Conservation (phyloP, 1,140 invertebrate genomes). For the Diorhabda sublineata region DNA sequence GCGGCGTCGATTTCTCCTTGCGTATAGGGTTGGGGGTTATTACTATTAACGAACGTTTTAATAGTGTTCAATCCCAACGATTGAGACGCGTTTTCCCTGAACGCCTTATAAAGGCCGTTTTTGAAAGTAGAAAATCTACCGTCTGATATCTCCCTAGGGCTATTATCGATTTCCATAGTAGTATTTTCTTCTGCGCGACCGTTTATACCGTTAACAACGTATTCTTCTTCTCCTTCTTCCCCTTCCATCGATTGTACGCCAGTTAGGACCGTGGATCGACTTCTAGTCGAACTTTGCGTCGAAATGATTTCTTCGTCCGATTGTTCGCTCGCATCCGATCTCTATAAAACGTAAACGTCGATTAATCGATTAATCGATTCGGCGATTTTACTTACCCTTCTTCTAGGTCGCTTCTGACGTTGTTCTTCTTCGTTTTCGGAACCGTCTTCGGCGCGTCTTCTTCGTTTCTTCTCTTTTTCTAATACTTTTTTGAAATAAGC, state of each 20-base stretch:
- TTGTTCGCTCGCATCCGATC: slow-evolving; percentile 19
- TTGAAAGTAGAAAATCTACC: slow-evolving; percentile 58
- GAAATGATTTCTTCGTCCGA: slow-evolving; percentile 27
- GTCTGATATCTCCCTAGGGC: slow-evolving; percentile 38
- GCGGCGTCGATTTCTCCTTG: slow-evolving; percentile 72
- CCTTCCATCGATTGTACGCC: slow-evolving; percentile 8
- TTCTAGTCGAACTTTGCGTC: slow-evolving; percentile 31
- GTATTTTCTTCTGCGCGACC: slow-evolving; percentile 18
- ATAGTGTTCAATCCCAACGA: slow-evolving; percentile 60
- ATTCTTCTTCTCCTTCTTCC: slow-evolving; percentile 18
- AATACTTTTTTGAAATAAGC: slow-evolving; percentile 97
- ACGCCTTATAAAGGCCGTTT: slow-evolving; percentile 59
- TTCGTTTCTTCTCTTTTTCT: slow-evolving; percentile 70
- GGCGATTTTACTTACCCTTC: slow-evolving; percentile 22
- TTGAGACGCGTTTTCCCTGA: slow-evolving; percentile 65
- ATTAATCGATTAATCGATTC: background rate
- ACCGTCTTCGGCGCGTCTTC: slow-evolving; percentile 48
- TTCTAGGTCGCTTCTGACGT: slow-evolving; percentile 45
- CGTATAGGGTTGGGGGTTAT: slow-evolving; percentile 60
- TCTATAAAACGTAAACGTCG: slow-evolving; percentile 8
- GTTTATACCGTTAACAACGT: slow-evolving; percentile 10
- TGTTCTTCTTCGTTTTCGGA: slow-evolving; percentile 46
- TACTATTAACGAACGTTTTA: slow-evolving; percentile 57
- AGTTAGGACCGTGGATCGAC: slow-evolving; percentile 7
- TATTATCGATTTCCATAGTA: slow-evolving; percentile 37